Conservation (phyloP, 1,140 invertebrate genomes). For the Bradynema listronoti region DNA sequence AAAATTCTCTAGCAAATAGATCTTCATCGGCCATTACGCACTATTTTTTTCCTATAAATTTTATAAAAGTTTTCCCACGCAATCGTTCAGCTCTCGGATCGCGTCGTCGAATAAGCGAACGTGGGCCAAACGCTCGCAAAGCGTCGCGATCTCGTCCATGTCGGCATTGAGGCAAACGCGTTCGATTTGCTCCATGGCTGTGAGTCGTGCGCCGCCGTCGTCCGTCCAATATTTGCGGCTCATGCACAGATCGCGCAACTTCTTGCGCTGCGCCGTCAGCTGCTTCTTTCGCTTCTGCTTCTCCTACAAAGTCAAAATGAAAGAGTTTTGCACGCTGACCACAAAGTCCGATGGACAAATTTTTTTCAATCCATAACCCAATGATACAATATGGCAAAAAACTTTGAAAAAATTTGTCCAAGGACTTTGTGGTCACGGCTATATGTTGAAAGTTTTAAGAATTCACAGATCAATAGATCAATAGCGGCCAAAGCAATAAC, state of each 20-base stretch:
- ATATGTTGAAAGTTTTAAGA: too few species aligned
- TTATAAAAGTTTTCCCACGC: conserved; percentile 22
- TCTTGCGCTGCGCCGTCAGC: conserved; percentile 27
- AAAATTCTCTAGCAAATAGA: too few species aligned
- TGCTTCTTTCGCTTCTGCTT: conserved; percentile 41
- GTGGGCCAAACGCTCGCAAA: conserved; percentile 22
- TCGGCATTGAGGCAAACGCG: conserved; percentile 27
- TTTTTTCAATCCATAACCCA: too few species aligned
- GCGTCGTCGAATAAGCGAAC: conserved; percentile 29
- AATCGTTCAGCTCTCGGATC: conserved; percentile 20
- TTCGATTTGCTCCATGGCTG: conserved; percentile 36
- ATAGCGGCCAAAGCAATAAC: too few species aligned
- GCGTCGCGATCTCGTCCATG: conserved; percentile 27
- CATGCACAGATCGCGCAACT: conserved; percentile 30
- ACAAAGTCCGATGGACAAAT: too few species aligned
- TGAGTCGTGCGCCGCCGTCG: conserved; percentile 6
- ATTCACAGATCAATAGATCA: too few species aligned
- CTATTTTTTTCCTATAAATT: neutral
- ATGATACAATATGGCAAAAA: too few species aligned
- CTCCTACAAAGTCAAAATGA: conserved; percentile 12
- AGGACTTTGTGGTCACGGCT: too few species aligned
- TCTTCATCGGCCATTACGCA: too few species aligned
- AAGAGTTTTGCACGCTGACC: too few species aligned
- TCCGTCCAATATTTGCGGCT: conserved; percentile 38
- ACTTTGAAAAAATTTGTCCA: too few species aligned